Evolutionary conservation across 2,888 invertebrate genomes (phyloP), one percentile per base, ranked within the genome.

Genomic region (Sipha maydis): DNA sequence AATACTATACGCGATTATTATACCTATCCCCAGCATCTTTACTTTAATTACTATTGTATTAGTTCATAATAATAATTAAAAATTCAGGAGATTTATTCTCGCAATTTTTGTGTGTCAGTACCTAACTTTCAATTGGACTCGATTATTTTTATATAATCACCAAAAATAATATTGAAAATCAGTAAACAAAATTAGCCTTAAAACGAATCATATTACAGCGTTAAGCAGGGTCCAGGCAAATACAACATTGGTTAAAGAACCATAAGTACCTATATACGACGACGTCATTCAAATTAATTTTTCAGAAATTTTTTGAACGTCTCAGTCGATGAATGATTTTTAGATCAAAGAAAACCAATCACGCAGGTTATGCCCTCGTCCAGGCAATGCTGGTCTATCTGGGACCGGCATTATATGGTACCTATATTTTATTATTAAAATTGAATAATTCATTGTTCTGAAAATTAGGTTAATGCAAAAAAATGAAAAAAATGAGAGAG

Each of bases 391-490:
- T 25, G 67, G 7, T 25, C 8, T n/a, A n/a, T 67, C 25, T n/a
- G 21, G 41, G 9, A 3, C 41, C 56, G 56, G 56, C 25, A 25
- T 7, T 67, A 25, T 41, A 9, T 41, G 8, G 8, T 41, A 9
- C 14, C 48, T 61, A 25, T 7, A 21, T 61, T 61, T 67, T 80
- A 38, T 38, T 21, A 67, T 80, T 67, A 80, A 80, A 80, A 80
- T n/a, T 80, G 1, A 41, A 67, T 67, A 80, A 67, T 69, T 67
- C 38, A 80, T 80, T 80, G 21, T 80, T 67, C 38, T n/a, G 17
- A 41, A 41, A 80, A 80, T 38, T 28, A 34, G 11, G 41, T 67
- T 34, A 69, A 7, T 3, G 8, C 34, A 4, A 14, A 21, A 56
- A 56, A 56, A 56, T 1, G 19, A 56, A 4, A 56, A 17, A 17